These are phyloP conservation scores for Astropecten irregularis DNA, from an alignment of 53 echinoderm and acorn worm species.

Conservation along the genomic window DNA sequence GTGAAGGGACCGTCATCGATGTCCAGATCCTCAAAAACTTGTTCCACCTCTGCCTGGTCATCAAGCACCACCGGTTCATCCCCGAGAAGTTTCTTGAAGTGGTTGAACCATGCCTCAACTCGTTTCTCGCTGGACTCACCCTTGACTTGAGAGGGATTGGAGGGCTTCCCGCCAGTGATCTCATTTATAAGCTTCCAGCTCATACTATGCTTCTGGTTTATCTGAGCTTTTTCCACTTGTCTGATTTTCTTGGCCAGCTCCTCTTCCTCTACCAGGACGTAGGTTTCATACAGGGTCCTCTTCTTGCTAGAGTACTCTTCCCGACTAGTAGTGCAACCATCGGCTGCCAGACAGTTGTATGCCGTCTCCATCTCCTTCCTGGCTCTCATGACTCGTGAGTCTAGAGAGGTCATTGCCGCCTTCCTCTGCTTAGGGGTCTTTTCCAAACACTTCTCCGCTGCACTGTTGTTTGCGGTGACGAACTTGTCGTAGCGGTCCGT, in stretches of 20 bases:
- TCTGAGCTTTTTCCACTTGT: background rate
- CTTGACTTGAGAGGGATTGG: constrained; percentile 17
- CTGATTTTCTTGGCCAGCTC: too few species aligned
- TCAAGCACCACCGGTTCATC: constrained; percentile 7
- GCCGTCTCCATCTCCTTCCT: background rate
- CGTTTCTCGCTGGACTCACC: too few species aligned
- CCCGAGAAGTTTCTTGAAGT: too few species aligned
- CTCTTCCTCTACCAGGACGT: background rate
- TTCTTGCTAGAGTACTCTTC: background rate
- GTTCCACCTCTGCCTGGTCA: background rate
- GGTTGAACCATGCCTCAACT: too few species aligned
- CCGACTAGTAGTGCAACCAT: background rate
- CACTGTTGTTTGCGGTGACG: constrained; percentile 15
- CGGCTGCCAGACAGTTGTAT: background rate
- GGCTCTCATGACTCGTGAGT: background rate
- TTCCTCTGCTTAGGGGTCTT: constrained; percentile 27
- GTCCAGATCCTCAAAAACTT: too few species aligned
- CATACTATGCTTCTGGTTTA: constrained; percentile 27
- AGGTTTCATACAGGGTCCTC: background rate
- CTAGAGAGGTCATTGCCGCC: background rate
- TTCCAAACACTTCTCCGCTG: constrained; percentile 24
- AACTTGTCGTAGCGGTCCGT: constrained; percentile 22
- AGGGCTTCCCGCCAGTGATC: background rate
- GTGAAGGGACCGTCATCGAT: too few species aligned
- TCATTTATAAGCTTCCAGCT: too few species aligned